Conservation (phyloP, 2,888 invertebrate species). For the Heliconius charithonia region DNA sequence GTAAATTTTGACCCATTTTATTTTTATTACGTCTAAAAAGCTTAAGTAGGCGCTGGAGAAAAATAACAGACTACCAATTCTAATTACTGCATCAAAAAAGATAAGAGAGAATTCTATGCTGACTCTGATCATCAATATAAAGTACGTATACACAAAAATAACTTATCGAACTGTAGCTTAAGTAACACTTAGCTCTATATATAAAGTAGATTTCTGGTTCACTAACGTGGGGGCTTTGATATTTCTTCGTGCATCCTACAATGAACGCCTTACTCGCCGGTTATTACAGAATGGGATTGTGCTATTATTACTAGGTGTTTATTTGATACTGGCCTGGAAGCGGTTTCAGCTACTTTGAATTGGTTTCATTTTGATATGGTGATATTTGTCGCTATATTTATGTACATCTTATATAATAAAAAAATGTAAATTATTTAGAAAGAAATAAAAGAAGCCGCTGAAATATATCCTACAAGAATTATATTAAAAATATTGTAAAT, state of each 20-base stretch:
- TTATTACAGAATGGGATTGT: conserved; percentile 24
- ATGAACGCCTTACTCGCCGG: conserved; percentile 23
- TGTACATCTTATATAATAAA: no score
- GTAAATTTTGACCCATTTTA: not conserved
- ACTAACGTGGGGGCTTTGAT: conserved; percentile 15
- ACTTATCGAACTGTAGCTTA: not conserved
- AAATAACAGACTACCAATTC: no score
- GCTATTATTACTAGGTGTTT: conserved; percentile 18
- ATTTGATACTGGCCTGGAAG: conserved; percentile 12
- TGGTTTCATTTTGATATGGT: not conserved
- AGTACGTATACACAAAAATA: not conserved
- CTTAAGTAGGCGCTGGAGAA: no score
- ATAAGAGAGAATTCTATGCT: not conserved
- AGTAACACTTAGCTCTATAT: conserved; percentile 7
- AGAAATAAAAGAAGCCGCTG: no score
- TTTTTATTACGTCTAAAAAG: no score
- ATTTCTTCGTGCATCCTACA: conserved; percentile 24
- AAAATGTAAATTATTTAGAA: no score
- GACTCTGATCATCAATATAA: not conserved
- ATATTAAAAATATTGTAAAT: not conserved
- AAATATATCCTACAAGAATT: no score
- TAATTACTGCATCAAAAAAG: no score
- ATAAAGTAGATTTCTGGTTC: conserved; percentile 13
- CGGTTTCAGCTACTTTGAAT: not conserved
- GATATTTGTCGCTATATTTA: not conserved